Evolutionary conservation across 2,888 invertebrate genomes (phyloP), one percentile per base, ranked within the genome.

Genomic region (Andrena marginata): DNA sequence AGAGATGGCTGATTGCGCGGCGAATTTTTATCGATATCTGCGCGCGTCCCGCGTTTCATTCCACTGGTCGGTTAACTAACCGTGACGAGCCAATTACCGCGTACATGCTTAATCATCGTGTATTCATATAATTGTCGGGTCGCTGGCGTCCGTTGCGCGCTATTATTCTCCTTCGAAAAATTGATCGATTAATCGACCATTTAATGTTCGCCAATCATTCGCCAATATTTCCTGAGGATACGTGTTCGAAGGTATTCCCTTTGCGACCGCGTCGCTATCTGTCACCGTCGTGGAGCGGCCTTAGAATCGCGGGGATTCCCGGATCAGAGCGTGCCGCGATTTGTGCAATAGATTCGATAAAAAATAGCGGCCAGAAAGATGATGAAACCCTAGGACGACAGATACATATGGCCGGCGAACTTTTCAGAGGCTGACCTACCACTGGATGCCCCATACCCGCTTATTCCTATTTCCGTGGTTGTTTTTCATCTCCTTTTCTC

Each of bases 1-100:
- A 42, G 13, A 31, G 13, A 71, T 51, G 56, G 31, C 5, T 13
- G 63, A 63, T 70, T 20, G 71, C 33, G 54, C 8, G 23, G 35
- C 31, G 16, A 71, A 80, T 72, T 76, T 82, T 82, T 80, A 69
- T 82, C 81, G 60, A 64, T 60, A 68, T 13, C 59, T 23, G 42
- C 31, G 16, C 35, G 13, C 51, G 51, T n/a, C 56, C 62, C 10
- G 56, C 29, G 29, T 51, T 72, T 42, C 29, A 80, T 67, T 59
- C 64, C 8, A 8, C 35, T 23, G 49, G 33, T 26, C 56, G 23
- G 62, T 68, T 84, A 82, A 78, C 78, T 78, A 76, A 69, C 64
- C 82, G 75, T 65, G 75, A 78, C 78, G 26, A 70, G 35, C 48
- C 78, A 82, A 84, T 84, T 78, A 76, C 59, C 26, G 20, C 13